Conservation (phyloP, 2,797 vertebrate species). For the Xenentodon cancila region DNA sequence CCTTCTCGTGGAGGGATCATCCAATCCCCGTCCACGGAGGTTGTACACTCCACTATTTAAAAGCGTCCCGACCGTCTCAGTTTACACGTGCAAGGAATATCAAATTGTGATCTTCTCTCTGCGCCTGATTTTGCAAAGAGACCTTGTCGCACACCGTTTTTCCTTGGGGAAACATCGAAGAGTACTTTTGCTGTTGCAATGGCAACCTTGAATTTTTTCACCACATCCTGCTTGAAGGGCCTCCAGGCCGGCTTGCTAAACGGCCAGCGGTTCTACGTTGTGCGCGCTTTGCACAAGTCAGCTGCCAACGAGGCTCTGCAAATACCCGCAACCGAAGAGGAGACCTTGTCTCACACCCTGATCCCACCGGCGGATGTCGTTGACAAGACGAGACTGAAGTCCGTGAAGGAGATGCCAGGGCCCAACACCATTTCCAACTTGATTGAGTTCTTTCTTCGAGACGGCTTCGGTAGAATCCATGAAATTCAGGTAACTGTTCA, state of each 20-base stretch:
- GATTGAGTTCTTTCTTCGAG: constrained; percentile 90
- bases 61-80: constrained; percentile 21
- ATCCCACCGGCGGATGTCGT: constrained; percentile 28
- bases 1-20: constrained; percentile 43
- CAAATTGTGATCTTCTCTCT: constrained; percentile 20
- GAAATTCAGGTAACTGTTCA: constrained; percentile 88
- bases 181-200: constrained; percentile 54
- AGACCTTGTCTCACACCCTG: constrained; percentile 38
- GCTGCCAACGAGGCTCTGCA: constrained; percentile 64
- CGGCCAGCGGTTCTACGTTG: constrained; percentile 46
- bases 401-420: constrained; percentile 90
- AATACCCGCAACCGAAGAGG: constrained; percentile 53
- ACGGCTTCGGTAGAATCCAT: constrained; percentile 91
- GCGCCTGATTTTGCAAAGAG: not conserved
- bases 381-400: constrained; percentile 68
- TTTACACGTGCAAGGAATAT: constrained; percentile 30
- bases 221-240: constrained; percentile 49
- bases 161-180: not conserved
- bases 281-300: constrained; percentile 71
- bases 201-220: constrained; percentile 74
- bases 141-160: not conserved
- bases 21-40: constrained; percentile 65
- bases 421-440: constrained; percentile 87
- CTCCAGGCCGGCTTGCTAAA: constrained; percentile 43
- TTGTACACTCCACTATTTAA: constrained; percentile 52